Evolutionary conservation across 2,113 vertebrate species (phyloP), one percentile per base, ranked within the genome.

Genomic region (Serinus canaria): DNA sequence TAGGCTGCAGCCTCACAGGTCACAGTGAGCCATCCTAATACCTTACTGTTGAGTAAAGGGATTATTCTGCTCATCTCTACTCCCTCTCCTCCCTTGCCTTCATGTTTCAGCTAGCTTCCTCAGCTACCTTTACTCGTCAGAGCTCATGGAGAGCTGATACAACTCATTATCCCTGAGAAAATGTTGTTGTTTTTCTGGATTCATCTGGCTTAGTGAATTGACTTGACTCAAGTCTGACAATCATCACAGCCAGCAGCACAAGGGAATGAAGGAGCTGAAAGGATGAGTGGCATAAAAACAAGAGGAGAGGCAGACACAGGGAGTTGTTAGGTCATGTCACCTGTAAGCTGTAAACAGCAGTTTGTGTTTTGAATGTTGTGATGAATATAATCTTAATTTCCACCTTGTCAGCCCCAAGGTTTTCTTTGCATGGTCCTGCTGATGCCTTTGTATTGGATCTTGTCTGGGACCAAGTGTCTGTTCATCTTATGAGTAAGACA

Each of bases 31-130:
- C 17, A 28, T 35, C 49, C 69, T 94, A 70, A 84, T 84, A 68
- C 67, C 19, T 82, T 64, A 53, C 59, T 83, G 27, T 41, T 91
- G 85, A 90, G 81, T 44, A 91, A 84, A 90, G 50, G 56, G 47
- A 75, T 95, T 91, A 64, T 94, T 96, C 62, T 92, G 39, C 77
- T 87, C 24, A 14, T 90, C 56, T 74, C 70, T 63, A 63, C 50
- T 89, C 46, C n/a, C 3, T 88, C 24, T 83, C 30, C 56, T 94
- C 33, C 31, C 25, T 39, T 81, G 60, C 39, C 15, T 91, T 72
- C 35, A 64, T 76, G 53, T 53, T 93, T 73, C 58, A 85, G 35
- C 62, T 76, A 31, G 27, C 66, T 87, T 91, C 28, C 53, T 28
- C 70, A 82, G 53, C 46, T 88, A 35, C 68, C 31, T 87, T 49